phyloP scores from a whole-genome alignment of 2,113 vertebrate species.

The Butorides virescens region DNA sequence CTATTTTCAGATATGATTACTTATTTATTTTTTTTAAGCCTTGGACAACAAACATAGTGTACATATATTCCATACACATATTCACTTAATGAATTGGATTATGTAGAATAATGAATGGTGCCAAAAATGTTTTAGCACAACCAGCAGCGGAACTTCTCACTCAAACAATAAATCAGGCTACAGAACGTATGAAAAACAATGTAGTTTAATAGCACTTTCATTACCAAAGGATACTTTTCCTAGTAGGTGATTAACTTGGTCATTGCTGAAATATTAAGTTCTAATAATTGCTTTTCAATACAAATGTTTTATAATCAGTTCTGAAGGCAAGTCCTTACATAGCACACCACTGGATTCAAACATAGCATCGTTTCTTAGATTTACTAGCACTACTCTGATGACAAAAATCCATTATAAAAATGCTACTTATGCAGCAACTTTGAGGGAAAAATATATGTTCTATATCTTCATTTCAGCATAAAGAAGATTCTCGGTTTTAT shows the following conservation, averaged over 20 bases:
- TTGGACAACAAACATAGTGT: background rate
- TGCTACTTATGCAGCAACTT: background rate
- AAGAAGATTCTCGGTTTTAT: background rate
- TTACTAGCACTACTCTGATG: background rate
- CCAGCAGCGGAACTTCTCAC: background rate
- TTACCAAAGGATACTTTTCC: background rate
- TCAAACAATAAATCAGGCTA: background rate
- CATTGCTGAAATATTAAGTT: slow-evolving; percentile 26
- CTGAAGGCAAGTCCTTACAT: background rate
- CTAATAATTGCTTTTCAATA: slow-evolving; percentile 39
- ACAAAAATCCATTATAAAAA: slow-evolving; percentile 24
- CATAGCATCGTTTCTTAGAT: background rate
- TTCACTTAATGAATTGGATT: background rate
- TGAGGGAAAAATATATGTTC: background rate
- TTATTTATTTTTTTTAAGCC: background rate
- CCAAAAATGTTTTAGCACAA: background rate
- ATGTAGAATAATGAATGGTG: background rate
- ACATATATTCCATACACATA: background rate
- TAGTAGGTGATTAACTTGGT: background rate
- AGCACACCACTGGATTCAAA: background rate
- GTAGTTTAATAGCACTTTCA: background rate
- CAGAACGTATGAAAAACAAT: background rate
- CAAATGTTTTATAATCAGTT: background rate
- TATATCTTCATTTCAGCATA: slow-evolving; percentile 1
- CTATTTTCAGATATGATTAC: background rate